These are phyloP conservation scores for Struthidea cinerea DNA, from an alignment of 2,113 vertebrate species.

Conservation along the genomic window DNA sequence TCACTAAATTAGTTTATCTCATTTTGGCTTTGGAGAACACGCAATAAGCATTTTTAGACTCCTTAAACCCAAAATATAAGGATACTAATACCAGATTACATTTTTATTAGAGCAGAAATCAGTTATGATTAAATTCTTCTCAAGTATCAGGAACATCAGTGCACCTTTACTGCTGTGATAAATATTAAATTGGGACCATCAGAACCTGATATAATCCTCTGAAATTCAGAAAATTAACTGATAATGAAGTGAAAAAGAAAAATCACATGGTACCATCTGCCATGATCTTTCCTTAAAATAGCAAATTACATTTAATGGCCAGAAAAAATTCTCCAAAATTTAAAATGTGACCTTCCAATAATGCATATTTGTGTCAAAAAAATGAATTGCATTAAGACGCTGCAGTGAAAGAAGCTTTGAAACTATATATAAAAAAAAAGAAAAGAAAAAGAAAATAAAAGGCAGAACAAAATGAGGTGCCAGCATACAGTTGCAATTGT, in stretches of 20 bases:
- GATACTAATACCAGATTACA: background rate
- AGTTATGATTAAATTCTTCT: background rate
- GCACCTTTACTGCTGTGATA: background rate
- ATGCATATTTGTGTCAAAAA: background rate
- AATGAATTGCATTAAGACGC: background rate
- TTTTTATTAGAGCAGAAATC: background rate
- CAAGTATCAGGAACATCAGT: background rate
- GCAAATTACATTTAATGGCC: background rate
- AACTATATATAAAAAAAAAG: background rate
- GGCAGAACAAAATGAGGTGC: rapidly evolving
- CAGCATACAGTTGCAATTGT: background rate
- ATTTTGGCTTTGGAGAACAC: background rate
- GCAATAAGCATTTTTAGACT: background rate
- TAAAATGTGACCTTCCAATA: slow-evolving; percentile 20
- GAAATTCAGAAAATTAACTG: slow-evolving; percentile 27
- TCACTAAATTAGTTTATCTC: background rate
- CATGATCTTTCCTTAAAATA: slow-evolving; percentile 6
- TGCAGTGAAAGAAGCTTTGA: background rate
- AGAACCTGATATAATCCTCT: background rate
- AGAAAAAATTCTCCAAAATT: background rate
- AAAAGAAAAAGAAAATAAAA: background rate
- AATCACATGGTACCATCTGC: background rate
- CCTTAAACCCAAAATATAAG: background rate
- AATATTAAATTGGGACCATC: slow-evolving; percentile 1
- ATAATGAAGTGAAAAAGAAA: background rate